These are phyloP conservation scores for Diachasma alloeum DNA, from an alignment of 1,140 invertebrate genomes.

Conservation along the genomic window DNA sequence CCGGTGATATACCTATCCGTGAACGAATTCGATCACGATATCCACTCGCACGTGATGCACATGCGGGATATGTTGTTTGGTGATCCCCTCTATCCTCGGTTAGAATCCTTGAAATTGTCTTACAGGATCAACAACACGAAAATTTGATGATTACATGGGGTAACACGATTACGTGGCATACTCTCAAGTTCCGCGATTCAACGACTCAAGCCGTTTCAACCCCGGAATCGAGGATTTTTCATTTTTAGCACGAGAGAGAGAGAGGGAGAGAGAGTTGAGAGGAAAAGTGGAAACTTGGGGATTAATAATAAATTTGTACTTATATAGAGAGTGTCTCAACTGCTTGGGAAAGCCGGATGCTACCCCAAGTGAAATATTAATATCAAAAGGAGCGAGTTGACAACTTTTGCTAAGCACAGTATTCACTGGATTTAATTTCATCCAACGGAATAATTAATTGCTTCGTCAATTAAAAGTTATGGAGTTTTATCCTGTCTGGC, in stretches of 20 bases:
- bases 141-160: background rate
- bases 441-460: constrained; percentile 13
- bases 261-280: background rate
- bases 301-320: constrained; percentile 10
- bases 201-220: too few species aligned
- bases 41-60: constrained; percentile 18
- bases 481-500: background rate
- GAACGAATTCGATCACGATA: constrained; percentile 22
- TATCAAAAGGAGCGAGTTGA: constrained; percentile 16
- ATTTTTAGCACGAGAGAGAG: too few species aligned
- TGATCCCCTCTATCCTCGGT: background rate
- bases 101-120: background rate
- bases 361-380: constrained; percentile 17
- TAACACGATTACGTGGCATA: background rate
- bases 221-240: background rate
- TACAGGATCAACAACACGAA: constrained; percentile 7
- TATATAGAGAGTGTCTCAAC: background rate
- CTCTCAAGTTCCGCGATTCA: too few species aligned
- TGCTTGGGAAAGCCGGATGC: background rate
- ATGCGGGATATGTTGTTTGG: background rate
- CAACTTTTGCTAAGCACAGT: background rate
- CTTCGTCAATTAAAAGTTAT: constrained; percentile 23
- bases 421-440: constrained; percentile 5
- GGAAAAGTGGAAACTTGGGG: constrained; percentile 12
- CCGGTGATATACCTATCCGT: constrained; percentile 12